Conservation (phyloP, 2,797 vertebrate genomes). For the Sebastes reedi region DNA sequence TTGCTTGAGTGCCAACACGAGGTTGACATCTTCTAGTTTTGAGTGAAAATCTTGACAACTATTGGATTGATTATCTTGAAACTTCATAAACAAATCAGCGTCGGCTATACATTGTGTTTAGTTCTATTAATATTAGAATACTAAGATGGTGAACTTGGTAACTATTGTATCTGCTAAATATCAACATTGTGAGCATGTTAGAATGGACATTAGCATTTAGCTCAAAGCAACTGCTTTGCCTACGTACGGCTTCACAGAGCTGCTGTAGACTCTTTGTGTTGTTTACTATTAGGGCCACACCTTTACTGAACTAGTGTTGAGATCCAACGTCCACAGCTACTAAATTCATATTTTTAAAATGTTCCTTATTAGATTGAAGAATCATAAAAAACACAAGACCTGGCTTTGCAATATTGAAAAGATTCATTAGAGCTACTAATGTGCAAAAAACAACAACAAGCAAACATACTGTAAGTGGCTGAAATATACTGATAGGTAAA, state of each 20-base stretch:
- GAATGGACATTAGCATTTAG: background rate
- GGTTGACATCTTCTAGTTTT: background rate
- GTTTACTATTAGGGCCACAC: background rate
- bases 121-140: background rate
- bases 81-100: background rate
- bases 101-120: background rate
- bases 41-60: background rate
- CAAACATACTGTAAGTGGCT: background rate
- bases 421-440: background rate
- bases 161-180: background rate
- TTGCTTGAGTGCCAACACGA: background rate
- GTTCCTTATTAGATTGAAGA: too few relatives aligned
- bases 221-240: background rate
- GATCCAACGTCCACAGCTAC: too few relatives aligned
- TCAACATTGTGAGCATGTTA: background rate
- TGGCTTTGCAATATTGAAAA: background rate
- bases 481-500: background rate
- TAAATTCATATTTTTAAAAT: too few relatives aligned
- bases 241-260: background rate
- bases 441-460: background rate
- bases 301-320: background rate
- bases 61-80: background rate
- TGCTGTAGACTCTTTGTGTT: background rate
- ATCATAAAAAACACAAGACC: too few relatives aligned
- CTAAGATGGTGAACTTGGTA: background rate